These are phyloP conservation scores for Rutilus rutilus DNA, from an alignment of 2,113 vertebrate species.

Conservation along the genomic window DNA sequence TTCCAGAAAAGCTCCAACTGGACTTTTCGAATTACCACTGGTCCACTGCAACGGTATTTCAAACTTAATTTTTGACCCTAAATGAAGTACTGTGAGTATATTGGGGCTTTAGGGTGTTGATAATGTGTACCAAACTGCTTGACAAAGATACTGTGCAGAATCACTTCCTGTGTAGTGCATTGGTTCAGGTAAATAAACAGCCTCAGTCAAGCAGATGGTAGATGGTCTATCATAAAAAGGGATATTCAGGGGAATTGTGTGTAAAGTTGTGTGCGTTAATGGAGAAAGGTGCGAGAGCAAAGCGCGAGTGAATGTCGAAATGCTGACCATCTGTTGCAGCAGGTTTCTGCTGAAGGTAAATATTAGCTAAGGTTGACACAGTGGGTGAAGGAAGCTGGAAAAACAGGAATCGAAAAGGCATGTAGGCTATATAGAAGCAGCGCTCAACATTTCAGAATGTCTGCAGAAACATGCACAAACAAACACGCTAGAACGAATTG, in stretches of 20 bases:
- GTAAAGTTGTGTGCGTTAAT: not conserved
- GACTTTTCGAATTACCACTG: too few relatives aligned
- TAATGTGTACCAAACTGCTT: not conserved
- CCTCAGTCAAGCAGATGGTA: constrained; percentile 32
- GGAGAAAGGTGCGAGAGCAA: constrained; percentile 59
- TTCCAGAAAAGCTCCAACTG: too few relatives aligned
- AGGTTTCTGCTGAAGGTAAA: constrained; percentile 54
- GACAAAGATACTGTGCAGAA: not conserved
- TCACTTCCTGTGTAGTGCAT: not conserved
- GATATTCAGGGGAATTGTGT: constrained; percentile 13
- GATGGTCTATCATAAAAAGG: constrained; percentile 26
- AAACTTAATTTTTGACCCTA: too few relatives aligned
- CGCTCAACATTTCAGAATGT: constrained; percentile 36
- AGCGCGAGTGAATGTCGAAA: constrained; percentile 22
- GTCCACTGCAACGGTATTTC: too few relatives aligned
- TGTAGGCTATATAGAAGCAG: not conserved
- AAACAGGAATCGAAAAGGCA: constrained; percentile 63
- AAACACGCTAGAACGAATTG: not conserved
- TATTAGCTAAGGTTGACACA: constrained; percentile 67
- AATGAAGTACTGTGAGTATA: too few relatives aligned
- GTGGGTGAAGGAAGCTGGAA: constrained; percentile 56
- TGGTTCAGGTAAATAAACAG: not conserved
- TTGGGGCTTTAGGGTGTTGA: not conserved
- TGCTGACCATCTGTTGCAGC: constrained; percentile 69
- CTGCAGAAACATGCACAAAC: constrained; percentile 24